Evolutionary conservation across 2,888 invertebrate species (phyloP).

Genomic region (Tiphia femorata): DNA sequence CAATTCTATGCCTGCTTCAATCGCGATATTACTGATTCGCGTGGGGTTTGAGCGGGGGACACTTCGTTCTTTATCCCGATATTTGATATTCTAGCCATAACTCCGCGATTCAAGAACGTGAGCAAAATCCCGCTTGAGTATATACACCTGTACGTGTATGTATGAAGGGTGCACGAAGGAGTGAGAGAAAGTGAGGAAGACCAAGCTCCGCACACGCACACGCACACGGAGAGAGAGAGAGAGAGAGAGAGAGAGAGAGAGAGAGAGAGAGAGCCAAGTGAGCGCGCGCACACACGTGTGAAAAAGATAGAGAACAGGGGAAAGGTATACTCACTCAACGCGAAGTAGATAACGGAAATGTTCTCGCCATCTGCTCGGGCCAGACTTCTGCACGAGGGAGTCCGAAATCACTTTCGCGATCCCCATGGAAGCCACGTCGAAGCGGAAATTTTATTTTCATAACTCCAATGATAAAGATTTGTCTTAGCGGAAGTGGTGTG

Average conservation of each 20-base stretch:
- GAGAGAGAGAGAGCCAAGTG: too few species aligned
- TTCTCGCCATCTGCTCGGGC: constrained; percentile 32
- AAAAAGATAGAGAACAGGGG: background rate
- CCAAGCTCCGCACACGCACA: too few species aligned
- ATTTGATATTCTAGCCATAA: constrained; percentile 33
- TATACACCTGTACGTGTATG: background rate
- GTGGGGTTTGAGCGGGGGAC: background rate
- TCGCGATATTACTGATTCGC: background rate
- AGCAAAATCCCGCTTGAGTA: constrained; percentile 18
- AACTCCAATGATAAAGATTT: constrained; percentile 33
- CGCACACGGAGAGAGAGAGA: too few species aligned
- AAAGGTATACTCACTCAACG: background rate
- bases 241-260: too few species aligned
- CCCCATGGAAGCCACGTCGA: constrained; percentile 11
- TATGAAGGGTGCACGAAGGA: background rate
- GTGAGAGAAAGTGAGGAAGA: too few species aligned
- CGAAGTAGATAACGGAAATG: constrained; percentile 29
- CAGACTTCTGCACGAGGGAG: constrained; percentile 18
- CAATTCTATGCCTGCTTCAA: background rate
- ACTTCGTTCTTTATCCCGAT: constrained; percentile 12
- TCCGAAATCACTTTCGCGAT: constrained; percentile 23
- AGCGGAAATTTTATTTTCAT: constrained; percentile 46
- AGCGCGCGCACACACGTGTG: background rate
- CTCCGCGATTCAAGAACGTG: constrained; percentile 21
- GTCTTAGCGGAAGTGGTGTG: constrained; percentile 16